phyloP scores from a whole-genome alignment of 2,888 invertebrate genomes.

The Dromius quadrimaculatus region DNA sequence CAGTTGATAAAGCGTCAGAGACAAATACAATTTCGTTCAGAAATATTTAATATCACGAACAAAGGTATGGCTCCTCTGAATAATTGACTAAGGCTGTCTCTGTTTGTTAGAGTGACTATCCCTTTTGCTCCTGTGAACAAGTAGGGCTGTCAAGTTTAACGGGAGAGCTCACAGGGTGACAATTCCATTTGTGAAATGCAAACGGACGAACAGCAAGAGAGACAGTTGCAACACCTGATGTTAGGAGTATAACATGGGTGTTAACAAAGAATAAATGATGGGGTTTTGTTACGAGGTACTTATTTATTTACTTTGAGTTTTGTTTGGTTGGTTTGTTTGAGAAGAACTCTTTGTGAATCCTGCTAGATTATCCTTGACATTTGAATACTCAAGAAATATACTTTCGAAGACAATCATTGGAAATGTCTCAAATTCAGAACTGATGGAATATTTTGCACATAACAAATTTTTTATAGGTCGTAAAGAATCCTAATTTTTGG shows the following conservation, averaged over 20 bases:
- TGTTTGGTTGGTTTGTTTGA: no score
- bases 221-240: conserved; percentile 7
- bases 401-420: no score
- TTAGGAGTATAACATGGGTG: not conserved
- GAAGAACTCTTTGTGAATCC: not conserved
- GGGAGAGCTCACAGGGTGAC: not conserved
- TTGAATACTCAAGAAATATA: not conserved
- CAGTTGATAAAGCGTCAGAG: conserved; percentile 24
- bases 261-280: not conserved
- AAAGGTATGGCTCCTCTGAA: conserved; percentile 39
- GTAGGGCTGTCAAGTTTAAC: conserved; percentile 13
- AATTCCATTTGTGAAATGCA: conserved; percentile 32
- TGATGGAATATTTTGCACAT: no score
- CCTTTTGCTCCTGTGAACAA: no score
- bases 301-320: no score
- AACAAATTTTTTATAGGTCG: no score
- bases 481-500: no score
- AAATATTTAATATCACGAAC: conserved; percentile 40
- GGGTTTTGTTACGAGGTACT: not conserved
- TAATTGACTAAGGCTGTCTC: conserved; percentile 36
- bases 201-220: no score
- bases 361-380: not conserved
- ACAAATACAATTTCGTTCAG: conserved; percentile 40
- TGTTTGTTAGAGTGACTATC: not conserved
- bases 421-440: no score